phyloP scores from a whole-genome alignment of 2,888 invertebrate genomes.

The Zygaena filipendulae region DNA sequence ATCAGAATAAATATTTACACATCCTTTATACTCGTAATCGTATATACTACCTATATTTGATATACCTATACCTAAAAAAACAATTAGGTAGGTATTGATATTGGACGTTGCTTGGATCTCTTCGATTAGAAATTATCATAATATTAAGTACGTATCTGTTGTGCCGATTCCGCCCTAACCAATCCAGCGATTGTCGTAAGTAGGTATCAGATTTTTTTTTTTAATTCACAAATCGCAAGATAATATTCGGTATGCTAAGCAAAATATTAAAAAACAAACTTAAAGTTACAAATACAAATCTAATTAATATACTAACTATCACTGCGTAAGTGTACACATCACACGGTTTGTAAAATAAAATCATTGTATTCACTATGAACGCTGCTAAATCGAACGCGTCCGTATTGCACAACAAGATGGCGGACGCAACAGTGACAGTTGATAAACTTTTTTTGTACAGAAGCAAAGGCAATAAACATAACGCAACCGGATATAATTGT shows the following conservation, averaged over 20 bases:
- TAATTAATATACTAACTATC: slow-evolving; percentile 47
- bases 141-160: slow-evolving; percentile 35
- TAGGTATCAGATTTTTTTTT: too few species aligned
- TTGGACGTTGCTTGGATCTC: too few species aligned
- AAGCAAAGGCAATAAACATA: slow-evolving; percentile 24
- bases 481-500: slow-evolving; percentile 29
- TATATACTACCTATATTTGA: too few species aligned
- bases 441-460: slow-evolving; percentile 28
- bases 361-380: slow-evolving; percentile 31
- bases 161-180: slow-evolving; percentile 38
- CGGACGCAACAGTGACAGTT: slow-evolving; percentile 24
- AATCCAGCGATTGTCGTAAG: slow-evolving; percentile 17
- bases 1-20: too few species aligned
- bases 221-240: too few species aligned
- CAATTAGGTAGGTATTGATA: too few species aligned
- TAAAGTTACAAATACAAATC: slow-evolving; percentile 41
- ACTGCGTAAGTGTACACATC: slow-evolving; percentile 50
- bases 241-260: too few species aligned
- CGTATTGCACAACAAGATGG: slow-evolving; percentile 33
- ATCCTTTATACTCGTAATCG: too few species aligned
- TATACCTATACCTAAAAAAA: too few species aligned
- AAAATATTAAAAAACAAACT: slow-evolving; percentile 38
- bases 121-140: too few species aligned
- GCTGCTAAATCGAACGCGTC: slow-evolving; percentile 26
- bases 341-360: slow-evolving; percentile 46